phyloP scores from a whole-genome alignment of 2,888 invertebrate species.

The Cabera pusaria region DNA sequence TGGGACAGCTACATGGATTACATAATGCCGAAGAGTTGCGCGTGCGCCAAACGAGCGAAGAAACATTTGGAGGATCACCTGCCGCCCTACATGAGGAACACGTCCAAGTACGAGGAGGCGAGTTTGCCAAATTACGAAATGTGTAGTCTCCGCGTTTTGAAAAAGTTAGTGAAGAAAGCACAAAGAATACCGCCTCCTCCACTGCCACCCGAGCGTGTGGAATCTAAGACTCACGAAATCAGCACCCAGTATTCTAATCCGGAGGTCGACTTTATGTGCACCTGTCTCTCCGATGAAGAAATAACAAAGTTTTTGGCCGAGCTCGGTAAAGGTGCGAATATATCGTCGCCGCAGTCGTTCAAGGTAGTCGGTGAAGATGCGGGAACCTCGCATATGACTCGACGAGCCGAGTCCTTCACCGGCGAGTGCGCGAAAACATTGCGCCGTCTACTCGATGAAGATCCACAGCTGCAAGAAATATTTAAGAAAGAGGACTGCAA shows the following conservation, averaged over 20 bases:
- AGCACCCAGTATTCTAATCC: slow-evolving; percentile 56
- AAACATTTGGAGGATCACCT: slow-evolving; percentile 61
- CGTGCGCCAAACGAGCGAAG: slow-evolving; percentile 55
- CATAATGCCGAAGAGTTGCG: slow-evolving; percentile 49
- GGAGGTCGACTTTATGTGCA: slow-evolving; percentile 56
- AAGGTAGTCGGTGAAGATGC: slow-evolving; percentile 38
- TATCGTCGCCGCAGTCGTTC: slow-evolving; percentile 22
- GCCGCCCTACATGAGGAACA: slow-evolving; percentile 64
- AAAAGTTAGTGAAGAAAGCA: slow-evolving; percentile 49
- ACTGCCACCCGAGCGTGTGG: slow-evolving; percentile 27
- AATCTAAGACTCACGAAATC: slow-evolving; percentile 47
- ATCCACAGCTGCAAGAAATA: slow-evolving; percentile 56
- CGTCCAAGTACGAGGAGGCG: slow-evolving; percentile 50
- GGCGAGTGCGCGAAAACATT: slow-evolving; percentile 51
- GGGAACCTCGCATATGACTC: slow-evolving; percentile 37
- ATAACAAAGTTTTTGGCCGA: slow-evolving; percentile 39
- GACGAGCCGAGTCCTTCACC: slow-evolving; percentile 44
- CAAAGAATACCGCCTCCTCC: slow-evolving; percentile 34
- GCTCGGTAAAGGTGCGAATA: slow-evolving; percentile 22
- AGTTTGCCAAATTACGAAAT: slow-evolving; percentile 59
- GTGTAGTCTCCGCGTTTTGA: slow-evolving; percentile 49
- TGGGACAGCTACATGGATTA: slow-evolving; percentile 59
- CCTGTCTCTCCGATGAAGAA: slow-evolving; percentile 59
- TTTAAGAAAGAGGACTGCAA: slow-evolving; percentile 52
- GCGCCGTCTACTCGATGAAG: slow-evolving; percentile 42